phyloP scores from a whole-genome alignment of 2,113 vertebrate genomes.

The Charina bottae region DNA sequence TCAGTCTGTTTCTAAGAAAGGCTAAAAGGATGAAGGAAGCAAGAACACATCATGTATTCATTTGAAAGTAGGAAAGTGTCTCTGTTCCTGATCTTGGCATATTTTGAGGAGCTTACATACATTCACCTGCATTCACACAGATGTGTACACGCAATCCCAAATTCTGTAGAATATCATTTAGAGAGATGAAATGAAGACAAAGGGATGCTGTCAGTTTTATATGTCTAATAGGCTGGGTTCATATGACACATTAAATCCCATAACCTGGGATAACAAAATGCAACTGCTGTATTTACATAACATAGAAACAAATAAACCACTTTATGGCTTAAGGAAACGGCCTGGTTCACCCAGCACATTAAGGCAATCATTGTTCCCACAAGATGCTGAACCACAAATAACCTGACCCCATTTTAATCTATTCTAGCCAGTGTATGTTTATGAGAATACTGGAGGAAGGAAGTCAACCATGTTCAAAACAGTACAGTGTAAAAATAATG shows the following conservation, averaged over 20 bases:
- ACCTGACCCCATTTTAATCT: neutral
- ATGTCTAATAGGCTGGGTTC: neutral
- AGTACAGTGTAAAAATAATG: neutral
- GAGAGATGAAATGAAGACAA: neutral
- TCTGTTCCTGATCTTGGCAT: neutral
- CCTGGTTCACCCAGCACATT: neutral
- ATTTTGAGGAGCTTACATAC: neutral
- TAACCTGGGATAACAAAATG: neutral
- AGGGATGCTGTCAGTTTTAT: neutral
- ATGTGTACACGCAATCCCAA: neutral
- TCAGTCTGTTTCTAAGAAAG: neutral
- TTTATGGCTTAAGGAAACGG: neutral
- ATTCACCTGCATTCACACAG: neutral
- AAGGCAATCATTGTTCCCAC: neutral
- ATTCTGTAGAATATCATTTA: neutral
- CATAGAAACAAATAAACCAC: neutral
- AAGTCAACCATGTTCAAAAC: neutral
- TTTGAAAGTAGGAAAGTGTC: neutral
- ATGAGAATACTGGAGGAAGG: neutral
- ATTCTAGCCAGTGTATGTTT: neutral
- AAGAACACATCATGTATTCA: neutral
- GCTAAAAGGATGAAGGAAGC: neutral
- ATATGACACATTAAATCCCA: neutral
- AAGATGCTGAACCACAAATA: neutral
- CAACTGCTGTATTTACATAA: neutral